Conservation (phyloP, 1,140 invertebrate genomes). For the Coelopa frigida region DNA sequence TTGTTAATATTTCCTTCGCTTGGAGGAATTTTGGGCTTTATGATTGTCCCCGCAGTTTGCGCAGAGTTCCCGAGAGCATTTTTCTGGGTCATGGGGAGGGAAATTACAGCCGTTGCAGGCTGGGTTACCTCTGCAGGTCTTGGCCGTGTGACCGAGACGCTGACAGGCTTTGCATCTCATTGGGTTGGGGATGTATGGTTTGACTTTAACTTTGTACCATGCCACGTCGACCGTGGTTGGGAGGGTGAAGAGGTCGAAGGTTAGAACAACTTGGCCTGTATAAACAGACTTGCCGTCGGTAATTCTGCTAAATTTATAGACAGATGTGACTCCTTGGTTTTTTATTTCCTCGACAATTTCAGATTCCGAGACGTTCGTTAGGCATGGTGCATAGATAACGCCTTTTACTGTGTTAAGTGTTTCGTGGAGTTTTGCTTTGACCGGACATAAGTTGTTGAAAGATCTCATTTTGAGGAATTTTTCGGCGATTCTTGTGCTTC, state of each 20-base stretch:
- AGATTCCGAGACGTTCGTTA: no score
- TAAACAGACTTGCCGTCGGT: neutral
- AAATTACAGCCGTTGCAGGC: slow-evolving; percentile 5
- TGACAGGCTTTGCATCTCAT: slow-evolving; percentile 10
- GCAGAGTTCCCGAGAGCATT: slow-evolving; percentile 1
- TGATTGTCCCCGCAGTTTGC: neutral
- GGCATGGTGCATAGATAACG: slow-evolving; percentile 1
- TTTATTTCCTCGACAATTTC: slow-evolving; percentile 4
- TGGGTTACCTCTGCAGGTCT: neutral
- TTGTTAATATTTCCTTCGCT: slow-evolving; percentile 5
- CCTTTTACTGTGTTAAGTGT: slow-evolving; percentile 6
- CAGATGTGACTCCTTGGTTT: slow-evolving; percentile 1
- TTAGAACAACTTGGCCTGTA: neutral
- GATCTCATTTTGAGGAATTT: slow-evolving; percentile 8
- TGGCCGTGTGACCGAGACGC: slow-evolving; percentile 2
- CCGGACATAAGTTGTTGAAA: slow-evolving; percentile 3
- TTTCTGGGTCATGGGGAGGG: neutral
- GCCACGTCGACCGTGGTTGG: slow-evolving; percentile 1
- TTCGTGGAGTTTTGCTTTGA: slow-evolving; percentile 7
- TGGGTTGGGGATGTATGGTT: slow-evolving; percentile 6
- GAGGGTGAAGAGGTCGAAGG: slow-evolving; percentile 1
- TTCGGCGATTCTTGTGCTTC: neutral
- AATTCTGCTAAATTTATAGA: slow-evolving; percentile 3
- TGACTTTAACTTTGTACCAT: slow-evolving; percentile 6
- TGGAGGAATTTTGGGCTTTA: slow-evolving; percentile 5